These are phyloP conservation scores for Andrena trimmerana DNA, from an alignment of 2,888 invertebrate genomes.

Conservation along the genomic window DNA sequence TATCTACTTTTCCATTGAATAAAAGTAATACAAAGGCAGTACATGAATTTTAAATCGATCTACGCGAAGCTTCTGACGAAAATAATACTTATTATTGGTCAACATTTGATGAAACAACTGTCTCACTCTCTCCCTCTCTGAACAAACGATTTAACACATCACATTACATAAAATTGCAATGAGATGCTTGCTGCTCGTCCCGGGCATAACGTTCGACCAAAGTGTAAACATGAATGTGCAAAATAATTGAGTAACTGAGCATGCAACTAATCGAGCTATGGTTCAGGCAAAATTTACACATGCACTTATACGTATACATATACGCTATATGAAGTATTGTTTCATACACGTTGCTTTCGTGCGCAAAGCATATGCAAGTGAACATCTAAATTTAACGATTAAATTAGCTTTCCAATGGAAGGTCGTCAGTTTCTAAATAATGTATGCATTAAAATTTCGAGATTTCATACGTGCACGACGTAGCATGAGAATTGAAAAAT, in stretches of 20 bases:
- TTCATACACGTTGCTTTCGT: conserved; percentile 15
- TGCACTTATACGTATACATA: conserved; percentile 35
- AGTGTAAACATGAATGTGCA: conserved; percentile 27
- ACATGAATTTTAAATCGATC: conserved; percentile 19
- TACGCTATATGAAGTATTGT: background rate
- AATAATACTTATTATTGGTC: conserved; percentile 1
- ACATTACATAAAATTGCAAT: conserved; percentile 7
- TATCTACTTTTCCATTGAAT: background rate
- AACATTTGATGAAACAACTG: background rate
- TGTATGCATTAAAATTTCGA: background rate
- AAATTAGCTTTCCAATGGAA: background rate
- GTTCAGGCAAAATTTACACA: conserved; percentile 29
- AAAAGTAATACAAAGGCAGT: background rate
- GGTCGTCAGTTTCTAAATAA: background rate
- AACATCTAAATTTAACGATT: background rate
- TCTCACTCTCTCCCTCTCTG: background rate
- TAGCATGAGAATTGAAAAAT: conserved; percentile 24
- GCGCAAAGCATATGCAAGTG: conserved; percentile 17
- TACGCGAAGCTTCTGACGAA: background rate
- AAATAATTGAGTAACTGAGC: conserved; percentile 25
- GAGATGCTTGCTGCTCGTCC: background rate
- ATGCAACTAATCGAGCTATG: conserved; percentile 38
- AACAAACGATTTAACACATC: conserved; percentile 16
- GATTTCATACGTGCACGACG: background rate
- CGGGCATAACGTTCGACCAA: background rate